Evolutionary conservation across 2,888 invertebrate genomes (phyloP).

Genomic region (Patella depressa): DNA sequence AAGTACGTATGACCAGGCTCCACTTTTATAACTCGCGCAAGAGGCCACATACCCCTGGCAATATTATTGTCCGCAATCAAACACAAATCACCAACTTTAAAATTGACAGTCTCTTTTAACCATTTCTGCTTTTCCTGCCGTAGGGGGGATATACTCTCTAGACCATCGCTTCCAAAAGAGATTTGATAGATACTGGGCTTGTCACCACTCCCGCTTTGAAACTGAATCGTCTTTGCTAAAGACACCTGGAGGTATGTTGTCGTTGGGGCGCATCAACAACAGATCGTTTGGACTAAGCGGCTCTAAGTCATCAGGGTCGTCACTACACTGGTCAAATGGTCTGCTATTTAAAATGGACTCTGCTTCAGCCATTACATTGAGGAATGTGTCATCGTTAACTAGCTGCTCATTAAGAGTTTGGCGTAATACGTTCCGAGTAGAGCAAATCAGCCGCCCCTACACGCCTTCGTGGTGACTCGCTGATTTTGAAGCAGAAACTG

Average conservation of each 20-base stretch:
- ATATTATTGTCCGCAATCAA: not conserved
- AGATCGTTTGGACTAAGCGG: conserved; percentile 33
- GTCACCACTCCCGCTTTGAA: conserved; percentile 28
- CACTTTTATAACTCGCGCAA: not conserved
- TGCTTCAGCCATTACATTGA: conserved; percentile 15
- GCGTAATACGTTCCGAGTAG: conserved; percentile 20
- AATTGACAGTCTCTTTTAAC: not conserved
- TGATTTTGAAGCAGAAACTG: not conserved
- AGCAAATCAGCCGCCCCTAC: conserved; percentile 36
- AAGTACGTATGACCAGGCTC: conserved; percentile 1
- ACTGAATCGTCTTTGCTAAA: conserved; percentile 30
- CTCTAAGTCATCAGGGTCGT: conserved; percentile 24
- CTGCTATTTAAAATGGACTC: conserved; percentile 31
- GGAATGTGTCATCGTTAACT: not conserved
- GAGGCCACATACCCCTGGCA: not conserved
- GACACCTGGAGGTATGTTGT: conserved; percentile 25
- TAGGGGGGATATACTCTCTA: not conserved
- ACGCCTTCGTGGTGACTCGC: conserved; percentile 32
- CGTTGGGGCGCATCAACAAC: conserved; percentile 15
- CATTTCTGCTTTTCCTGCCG: not conserved
- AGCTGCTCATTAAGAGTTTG: not conserved
- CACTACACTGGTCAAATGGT: conserved; percentile 23
- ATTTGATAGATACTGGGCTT: not conserved
- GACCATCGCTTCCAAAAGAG: not conserved
- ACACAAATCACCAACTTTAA: not conserved